phyloP scores from a whole-genome alignment of 1,140 invertebrate species.

The Drosophila auraria region DNA sequence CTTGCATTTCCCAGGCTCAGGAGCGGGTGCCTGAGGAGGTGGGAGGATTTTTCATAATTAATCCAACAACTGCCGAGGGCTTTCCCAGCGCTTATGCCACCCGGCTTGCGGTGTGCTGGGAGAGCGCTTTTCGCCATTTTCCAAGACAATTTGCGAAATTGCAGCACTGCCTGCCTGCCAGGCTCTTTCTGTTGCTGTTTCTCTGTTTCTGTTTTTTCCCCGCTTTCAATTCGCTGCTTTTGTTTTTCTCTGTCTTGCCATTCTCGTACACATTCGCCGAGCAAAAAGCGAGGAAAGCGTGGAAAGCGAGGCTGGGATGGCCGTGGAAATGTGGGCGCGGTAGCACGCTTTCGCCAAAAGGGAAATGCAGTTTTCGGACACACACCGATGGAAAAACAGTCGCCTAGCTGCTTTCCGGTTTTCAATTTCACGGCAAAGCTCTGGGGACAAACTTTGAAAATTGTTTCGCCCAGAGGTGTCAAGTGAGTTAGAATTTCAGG shows the following conservation, averaged over 20 bases:
- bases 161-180: slow-evolving; percentile 46
- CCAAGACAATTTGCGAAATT: slow-evolving; percentile 81
- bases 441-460: slow-evolving; percentile 34
- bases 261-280: slow-evolving; percentile 7
- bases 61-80: slow-evolving; percentile 77
- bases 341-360: slow-evolving; percentile 38
- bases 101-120: slow-evolving; percentile 53
- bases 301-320: slow-evolving; percentile 11
- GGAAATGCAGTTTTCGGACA: slow-evolving; percentile 40
- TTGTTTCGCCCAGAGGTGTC: slow-evolving; percentile 25
- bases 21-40: not conserved
- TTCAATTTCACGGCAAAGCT: slow-evolving; percentile 46
- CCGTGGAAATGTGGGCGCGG: slow-evolving; percentile 15
- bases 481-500: slow-evolving; percentile 19
- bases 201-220: slow-evolving; percentile 29
- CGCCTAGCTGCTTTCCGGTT: slow-evolving; percentile 32
- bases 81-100: slow-evolving; percentile 69
- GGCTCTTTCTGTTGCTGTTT: slow-evolving; percentile 24
- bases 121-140: slow-evolving; percentile 66
- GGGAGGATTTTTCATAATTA: slow-evolving; percentile 79
- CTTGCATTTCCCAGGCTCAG: slow-evolving; percentile 23
- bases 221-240: slow-evolving; percentile 35
- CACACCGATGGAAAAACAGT: slow-evolving; percentile 30
- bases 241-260: slow-evolving; percentile 42
- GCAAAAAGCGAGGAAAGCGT: slow-evolving; percentile 20